Evolutionary conservation across 2,888 invertebrate genomes (phyloP).

Genomic region (Julus scanicus): DNA sequence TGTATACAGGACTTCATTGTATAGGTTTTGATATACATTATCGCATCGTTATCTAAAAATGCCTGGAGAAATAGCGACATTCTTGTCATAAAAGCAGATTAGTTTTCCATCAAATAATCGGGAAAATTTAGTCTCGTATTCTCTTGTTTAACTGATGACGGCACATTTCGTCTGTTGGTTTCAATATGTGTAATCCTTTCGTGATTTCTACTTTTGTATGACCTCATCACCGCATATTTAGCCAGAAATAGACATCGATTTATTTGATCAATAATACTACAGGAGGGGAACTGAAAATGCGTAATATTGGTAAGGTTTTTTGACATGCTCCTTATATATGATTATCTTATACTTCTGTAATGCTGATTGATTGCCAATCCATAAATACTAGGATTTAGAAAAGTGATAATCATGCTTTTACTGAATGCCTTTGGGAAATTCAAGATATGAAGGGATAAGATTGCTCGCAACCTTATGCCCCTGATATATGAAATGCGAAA

Average conservation of each 20-base stretch:
- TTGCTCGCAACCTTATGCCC: not conserved
- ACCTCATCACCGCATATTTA: conserved; percentile 36
- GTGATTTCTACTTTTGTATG: not conserved
- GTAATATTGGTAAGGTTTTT: not conserved
- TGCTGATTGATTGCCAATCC: not conserved
- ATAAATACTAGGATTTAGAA: conserved; percentile 11
- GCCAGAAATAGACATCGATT: conserved; percentile 20
- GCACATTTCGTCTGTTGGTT: not conserved
- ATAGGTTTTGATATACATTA: not conserved
- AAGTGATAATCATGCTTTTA: not conserved
- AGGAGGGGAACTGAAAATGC: conserved; percentile 25
- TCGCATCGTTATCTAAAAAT: not conserved
- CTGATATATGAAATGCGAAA: not conserved
- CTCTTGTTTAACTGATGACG: not conserved
- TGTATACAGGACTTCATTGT: too few relatives aligned
- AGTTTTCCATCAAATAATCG: not conserved
- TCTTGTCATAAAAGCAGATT: not conserved
- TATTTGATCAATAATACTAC: conserved; percentile 22
- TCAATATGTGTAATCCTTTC: not conserved
- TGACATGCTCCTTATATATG: not conserved
- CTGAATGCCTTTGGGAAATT: not conserved
- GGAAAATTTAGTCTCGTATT: not conserved
- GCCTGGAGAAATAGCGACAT: not conserved
- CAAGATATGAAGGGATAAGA: not conserved
- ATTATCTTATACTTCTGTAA: conserved; percentile 3